These are phyloP conservation scores for Agrotis puta DNA, from an alignment of 2,888 invertebrate genomes.

Conservation along the genomic window DNA sequence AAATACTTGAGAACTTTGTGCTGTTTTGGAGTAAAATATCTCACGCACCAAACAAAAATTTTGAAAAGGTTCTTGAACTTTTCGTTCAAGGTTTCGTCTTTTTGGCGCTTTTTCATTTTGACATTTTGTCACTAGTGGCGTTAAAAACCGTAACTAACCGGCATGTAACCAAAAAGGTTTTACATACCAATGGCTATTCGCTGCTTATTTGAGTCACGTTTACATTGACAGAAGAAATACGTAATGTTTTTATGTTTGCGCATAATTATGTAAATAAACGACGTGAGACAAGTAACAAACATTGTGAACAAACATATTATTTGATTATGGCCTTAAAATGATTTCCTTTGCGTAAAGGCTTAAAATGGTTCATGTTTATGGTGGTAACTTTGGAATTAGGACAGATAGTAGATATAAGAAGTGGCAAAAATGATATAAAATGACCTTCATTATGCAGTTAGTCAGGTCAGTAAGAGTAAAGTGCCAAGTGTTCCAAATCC, in stretches of 20 bases:
- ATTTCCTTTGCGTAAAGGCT: not conserved
- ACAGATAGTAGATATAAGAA: not conserved
- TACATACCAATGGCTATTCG: slow-evolving; percentile 22
- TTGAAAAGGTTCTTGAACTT: slow-evolving; percentile 19
- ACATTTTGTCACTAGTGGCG: slow-evolving; percentile 20
- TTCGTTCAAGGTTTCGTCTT: slow-evolving; percentile 11
- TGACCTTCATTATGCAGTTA: not conserved
- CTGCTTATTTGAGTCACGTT: slow-evolving; percentile 45
- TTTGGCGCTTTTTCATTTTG: slow-evolving; percentile 33
- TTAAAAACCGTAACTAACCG: slow-evolving; percentile 5
- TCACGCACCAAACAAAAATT: not conserved
- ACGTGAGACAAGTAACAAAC: slow-evolving; percentile 23
- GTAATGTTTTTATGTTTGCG: slow-evolving; percentile 48
- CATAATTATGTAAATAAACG: slow-evolving; percentile 22
- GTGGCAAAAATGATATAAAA: not conserved
- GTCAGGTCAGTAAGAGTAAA: not conserved
- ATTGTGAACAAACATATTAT: slow-evolving; percentile 33
- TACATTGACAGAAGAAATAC: slow-evolving; percentile 20
- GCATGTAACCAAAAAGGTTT: slow-evolving; percentile 18
- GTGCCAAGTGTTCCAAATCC: not conserved
- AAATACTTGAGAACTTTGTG: not conserved
- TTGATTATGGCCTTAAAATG: not conserved
- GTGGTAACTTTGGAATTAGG: not conserved
- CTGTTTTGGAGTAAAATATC: slow-evolving; percentile 6
- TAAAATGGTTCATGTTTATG: slow-evolving; percentile 1